phyloP scores from a whole-genome alignment of 1,140 invertebrate species.

The Brachionus manjavacas region DNA sequence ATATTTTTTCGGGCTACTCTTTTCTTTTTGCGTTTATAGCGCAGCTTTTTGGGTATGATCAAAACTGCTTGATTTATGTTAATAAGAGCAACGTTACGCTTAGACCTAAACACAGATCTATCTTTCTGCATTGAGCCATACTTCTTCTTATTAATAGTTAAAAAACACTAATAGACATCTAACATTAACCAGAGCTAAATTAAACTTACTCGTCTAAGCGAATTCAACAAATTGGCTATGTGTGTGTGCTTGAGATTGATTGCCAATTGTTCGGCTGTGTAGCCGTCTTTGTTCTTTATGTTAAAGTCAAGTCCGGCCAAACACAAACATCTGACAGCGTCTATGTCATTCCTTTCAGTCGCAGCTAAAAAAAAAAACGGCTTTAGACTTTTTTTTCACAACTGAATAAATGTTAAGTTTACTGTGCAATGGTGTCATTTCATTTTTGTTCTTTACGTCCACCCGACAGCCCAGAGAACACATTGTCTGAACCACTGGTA shows the following conservation, averaged over 20 bases:
- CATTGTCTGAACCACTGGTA: constrained; percentile 67
- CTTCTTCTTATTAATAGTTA: constrained; percentile 5
- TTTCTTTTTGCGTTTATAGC: not conserved
- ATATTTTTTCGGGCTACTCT: not conserved
- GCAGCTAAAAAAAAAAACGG: constrained; percentile 58
- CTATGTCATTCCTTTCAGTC: constrained; percentile 32
- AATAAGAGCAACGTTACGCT: not conserved
- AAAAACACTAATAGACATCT: constrained; percentile 30
- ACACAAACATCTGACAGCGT: constrained; percentile 64
- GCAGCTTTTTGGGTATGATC: not conserved
- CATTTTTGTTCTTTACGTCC: constrained; percentile 65
- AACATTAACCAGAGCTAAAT: not conserved
- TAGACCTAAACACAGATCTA: not conserved
- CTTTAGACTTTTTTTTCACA: constrained; percentile 67
- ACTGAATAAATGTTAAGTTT: constrained; percentile 63
- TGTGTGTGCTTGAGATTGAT: constrained; percentile 71
- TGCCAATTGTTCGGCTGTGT: constrained; percentile 74
- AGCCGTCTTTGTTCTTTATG: constrained; percentile 66
- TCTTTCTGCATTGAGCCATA: not conserved
- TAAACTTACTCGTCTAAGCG: constrained; percentile 64
- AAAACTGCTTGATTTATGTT: not conserved
- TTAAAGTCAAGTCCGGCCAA: constrained; percentile 69
- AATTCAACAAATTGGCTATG: constrained; percentile 69
- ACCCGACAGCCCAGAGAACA: constrained; percentile 71
- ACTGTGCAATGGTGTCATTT: constrained; percentile 40